Percentiles rank a stretch among this genome's conserved stretches.
Conservation (phyloP, 2,113 vertebrate species). For the Podarcis raffonei region DNA sequence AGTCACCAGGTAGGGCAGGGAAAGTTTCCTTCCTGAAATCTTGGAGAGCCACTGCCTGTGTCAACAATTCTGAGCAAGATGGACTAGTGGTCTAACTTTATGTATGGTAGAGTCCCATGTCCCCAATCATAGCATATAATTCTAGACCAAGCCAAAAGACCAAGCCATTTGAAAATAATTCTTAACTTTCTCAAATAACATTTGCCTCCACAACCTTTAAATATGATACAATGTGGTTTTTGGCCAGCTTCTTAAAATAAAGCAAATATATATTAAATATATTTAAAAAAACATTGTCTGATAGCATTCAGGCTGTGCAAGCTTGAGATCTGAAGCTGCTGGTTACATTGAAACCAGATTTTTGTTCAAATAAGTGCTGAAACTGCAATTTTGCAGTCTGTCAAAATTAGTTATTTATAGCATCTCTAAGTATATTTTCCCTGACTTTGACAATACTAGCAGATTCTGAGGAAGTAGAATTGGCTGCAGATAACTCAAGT, state of each 20-base stretch:
- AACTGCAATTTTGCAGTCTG: slow-evolving; percentile 43
- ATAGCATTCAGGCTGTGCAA: slow-evolving; percentile 40
- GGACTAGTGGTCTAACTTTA: too few species aligned
- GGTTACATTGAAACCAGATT: slow-evolving; percentile 56
- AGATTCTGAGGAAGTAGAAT: slow-evolving; percentile 29
- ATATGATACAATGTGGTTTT: slow-evolving; percentile 36
- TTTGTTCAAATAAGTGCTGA: slow-evolving; percentile 51
- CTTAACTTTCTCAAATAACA: slow-evolving; percentile 29
- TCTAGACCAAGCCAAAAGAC: slow-evolving; percentile 16
- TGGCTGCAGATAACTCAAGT: neutral
- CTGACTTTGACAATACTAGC: slow-evolving; percentile 38
- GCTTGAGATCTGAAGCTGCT: slow-evolving; percentile 27
- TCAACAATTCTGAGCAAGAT: too few species aligned
- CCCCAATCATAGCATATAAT: neutral
- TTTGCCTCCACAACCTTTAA: slow-evolving; percentile 42
- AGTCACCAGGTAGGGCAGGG: too few species aligned
- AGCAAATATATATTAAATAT: slow-evolving; percentile 6
- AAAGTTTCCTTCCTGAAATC: too few species aligned
- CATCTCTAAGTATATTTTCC: slow-evolving; percentile 39
- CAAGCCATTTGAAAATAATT: slow-evolving; percentile 17
- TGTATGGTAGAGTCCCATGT: too few species aligned
- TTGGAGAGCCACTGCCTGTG: too few species aligned
- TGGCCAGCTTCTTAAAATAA: slow-evolving; percentile 40
- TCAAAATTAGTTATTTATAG: slow-evolving; percentile 37
- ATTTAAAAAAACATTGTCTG: neutral